A percentile compares a stretch with the other conserved stretches of the same genome.
These are phyloP conservation scores for Oryzias celebensis DNA, from an alignment of 2,113 vertebrate species.

Conservation along the genomic window DNA sequence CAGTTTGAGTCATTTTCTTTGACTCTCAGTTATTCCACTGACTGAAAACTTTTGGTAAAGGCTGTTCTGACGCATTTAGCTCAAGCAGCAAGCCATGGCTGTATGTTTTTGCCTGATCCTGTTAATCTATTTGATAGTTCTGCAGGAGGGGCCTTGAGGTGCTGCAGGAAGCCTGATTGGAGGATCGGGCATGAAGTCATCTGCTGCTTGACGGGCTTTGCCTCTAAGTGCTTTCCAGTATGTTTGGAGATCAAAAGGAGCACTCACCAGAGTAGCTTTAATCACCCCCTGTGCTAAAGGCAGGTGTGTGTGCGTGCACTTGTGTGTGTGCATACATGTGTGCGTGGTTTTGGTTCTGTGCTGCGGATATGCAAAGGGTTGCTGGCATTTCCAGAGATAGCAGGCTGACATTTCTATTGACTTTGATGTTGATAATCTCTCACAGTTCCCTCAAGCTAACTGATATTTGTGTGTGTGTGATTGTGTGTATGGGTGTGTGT, in stretches of 20 bases:
- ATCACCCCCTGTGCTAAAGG: conserved; percentile 86
- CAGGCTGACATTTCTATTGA: conserved; percentile 92
- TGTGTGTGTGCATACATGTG: conserved; percentile 9
- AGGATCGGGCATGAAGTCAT: conserved; percentile 85
- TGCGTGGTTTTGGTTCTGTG: conserved; percentile 54
- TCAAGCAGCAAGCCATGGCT: conserved; percentile 27
- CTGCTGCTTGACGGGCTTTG: conserved; percentile 86
- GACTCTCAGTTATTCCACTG: conserved; percentile 29
- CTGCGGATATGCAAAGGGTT: conserved; percentile 88
- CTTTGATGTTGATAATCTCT: conserved; percentile 99
- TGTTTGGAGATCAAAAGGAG: conserved; percentile 92
- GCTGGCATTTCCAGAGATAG: conserved; percentile 96
- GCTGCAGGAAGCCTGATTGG: conserved; percentile 81
- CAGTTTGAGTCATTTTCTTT: too few relatives aligned
- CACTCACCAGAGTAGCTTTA: conserved; percentile 80
- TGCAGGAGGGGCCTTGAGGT: conserved; percentile 83
- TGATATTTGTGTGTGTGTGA: conserved; percentile 50
- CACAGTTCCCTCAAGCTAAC: conserved; percentile 81
- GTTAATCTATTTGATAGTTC: conserved; percentile 86
- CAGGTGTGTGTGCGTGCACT: conserved; percentile 48
- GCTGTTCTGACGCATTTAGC: conserved; percentile 18
- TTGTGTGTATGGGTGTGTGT: conserved; percentile 34
- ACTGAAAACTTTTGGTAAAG: conserved; percentile 40
- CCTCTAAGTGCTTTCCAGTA: conserved; percentile 94
- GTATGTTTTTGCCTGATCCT: conserved; percentile 77